Evolutionary conservation across 1,140 invertebrate species (phyloP).

Genomic region (Popillia japonica): DNA sequence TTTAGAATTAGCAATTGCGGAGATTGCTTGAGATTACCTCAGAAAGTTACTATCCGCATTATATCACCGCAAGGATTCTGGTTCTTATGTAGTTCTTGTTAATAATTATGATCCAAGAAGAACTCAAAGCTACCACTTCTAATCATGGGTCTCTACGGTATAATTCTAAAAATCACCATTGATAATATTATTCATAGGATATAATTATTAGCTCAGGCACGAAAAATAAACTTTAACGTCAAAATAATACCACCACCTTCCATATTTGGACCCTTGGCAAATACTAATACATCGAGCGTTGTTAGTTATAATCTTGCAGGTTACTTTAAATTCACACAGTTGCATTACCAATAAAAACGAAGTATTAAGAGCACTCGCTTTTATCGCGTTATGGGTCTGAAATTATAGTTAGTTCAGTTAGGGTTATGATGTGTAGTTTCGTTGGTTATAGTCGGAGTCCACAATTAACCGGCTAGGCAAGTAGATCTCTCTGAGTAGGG

Average conservation of each 20-base stretch:
- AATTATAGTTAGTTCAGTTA: background rate
- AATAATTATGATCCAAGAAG: no score
- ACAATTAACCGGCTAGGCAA: background rate
- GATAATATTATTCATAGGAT: background rate
- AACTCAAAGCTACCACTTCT: no score
- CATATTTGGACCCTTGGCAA: background rate
- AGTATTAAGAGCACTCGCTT: background rate
- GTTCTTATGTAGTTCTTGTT: no score
- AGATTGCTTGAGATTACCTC: no score
- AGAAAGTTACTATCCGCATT: no score
- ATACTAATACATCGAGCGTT: background rate
- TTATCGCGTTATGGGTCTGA: conserved; percentile 1
- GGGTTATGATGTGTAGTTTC: conserved; percentile 7
- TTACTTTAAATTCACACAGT: conserved; percentile 8
- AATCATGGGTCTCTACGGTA: no score
- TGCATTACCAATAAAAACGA: background rate
- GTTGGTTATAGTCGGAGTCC: background rate
- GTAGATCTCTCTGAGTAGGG: background rate
- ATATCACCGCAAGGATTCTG: no score
- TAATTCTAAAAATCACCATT: background rate
- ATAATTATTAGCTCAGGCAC: background rate
- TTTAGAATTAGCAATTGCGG: no score
- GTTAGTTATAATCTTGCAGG: background rate
- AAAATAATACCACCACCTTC: background rate
- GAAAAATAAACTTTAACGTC: background rate